Evolutionary conservation across 2,888 invertebrate genomes (phyloP).

Genomic region (Agrilus cyanescens): DNA sequence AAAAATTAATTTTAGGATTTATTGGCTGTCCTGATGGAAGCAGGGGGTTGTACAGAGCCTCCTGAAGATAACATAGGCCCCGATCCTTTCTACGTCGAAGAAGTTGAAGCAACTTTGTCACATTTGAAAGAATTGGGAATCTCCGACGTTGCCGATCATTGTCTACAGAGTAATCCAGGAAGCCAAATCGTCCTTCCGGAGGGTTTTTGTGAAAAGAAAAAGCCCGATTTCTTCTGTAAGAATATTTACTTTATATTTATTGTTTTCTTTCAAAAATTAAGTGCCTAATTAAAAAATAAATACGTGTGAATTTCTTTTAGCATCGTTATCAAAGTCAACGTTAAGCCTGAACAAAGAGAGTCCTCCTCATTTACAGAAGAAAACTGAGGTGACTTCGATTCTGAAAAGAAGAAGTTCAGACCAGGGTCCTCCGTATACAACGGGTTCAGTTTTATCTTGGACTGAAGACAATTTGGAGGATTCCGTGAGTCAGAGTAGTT

Average conservation of each 20-base stretch:
- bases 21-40: constrained; percentile 60
- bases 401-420: constrained; percentile 43
- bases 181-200: constrained; percentile 40
- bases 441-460: constrained; percentile 33
- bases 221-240: constrained; percentile 28
- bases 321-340: constrained; percentile 1
- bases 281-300: not conserved
- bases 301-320: constrained; percentile 1
- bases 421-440: constrained; percentile 37
- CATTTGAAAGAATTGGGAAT: constrained; percentile 66
- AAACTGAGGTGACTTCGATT: constrained; percentile 42
- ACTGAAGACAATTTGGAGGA: constrained; percentile 49
- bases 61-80: constrained; percentile 53
- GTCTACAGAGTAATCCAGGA: constrained; percentile 55
- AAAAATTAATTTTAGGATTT: constrained; percentile 40
- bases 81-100: constrained; percentile 78
- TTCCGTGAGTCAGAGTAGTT: constrained; percentile 54
- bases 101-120: constrained; percentile 75
- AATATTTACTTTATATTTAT: not conserved
- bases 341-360: constrained; percentile 19
- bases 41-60: constrained; percentile 62
- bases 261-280: not conserved
- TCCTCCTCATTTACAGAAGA: constrained; percentile 32
- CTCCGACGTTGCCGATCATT: constrained; percentile 54
- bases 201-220: constrained; percentile 17